Conservation (phyloP, 2,797 vertebrate genomes). For the Ceyx erithaca region DNA sequence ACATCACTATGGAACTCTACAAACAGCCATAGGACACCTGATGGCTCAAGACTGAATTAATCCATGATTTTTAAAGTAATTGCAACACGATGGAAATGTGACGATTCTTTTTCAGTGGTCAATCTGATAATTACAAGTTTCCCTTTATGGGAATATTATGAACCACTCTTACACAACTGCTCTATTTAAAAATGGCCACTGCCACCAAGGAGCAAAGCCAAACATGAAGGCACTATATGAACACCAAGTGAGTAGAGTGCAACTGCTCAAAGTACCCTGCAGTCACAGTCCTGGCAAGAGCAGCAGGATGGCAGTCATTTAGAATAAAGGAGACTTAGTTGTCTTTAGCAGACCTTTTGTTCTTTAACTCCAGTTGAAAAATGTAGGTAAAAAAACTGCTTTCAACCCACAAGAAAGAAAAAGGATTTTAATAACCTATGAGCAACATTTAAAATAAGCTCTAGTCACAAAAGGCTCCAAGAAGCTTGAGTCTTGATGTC, state of each 20-base stretch:
- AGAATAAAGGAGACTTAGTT: neutral
- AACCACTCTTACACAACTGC: neutral
- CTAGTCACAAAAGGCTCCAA: neutral
- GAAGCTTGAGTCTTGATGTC: neutral
- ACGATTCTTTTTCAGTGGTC: neutral
- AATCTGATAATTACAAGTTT: neutral
- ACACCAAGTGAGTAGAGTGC: neutral
- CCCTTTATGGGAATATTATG: neutral
- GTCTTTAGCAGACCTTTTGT: neutral
- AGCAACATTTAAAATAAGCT: neutral
- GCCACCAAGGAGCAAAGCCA: neutral
- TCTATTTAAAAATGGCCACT: neutral
- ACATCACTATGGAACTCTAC: neutral
- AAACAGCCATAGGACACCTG: neutral
- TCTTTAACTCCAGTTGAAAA: neutral
- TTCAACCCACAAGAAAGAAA: neutral
- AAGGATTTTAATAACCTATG: neutral
- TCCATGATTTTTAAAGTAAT: neutral
- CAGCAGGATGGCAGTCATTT: neutral
- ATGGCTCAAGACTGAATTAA: neutral
- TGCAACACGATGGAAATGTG: neutral
- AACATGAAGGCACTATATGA: neutral
- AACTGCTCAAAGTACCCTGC: neutral
- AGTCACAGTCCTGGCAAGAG: neutral
- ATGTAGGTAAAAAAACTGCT: neutral